These are phyloP conservation scores for Schizaphis graminum DNA, from an alignment of 2,888 invertebrate species.

Conservation along the genomic window DNA sequence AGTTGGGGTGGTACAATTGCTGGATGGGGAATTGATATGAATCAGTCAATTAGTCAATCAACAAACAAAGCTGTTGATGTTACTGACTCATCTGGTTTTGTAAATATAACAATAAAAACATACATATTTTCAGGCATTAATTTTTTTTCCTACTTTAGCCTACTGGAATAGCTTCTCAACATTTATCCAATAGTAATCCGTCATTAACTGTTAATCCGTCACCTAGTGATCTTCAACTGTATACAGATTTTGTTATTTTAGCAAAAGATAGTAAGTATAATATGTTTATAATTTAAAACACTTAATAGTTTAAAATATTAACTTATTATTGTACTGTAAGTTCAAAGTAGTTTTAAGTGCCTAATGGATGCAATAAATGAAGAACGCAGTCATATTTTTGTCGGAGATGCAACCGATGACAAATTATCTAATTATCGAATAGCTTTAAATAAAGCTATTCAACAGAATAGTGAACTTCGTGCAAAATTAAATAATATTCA, in stretches of 20 bases:
- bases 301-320: slow-evolving; percentile 37
- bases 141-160: slow-evolving; percentile 26
- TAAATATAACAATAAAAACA: slow-evolving; percentile 30
- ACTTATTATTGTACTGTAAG: slow-evolving; percentile 8
- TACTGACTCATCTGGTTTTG: slow-evolving; percentile 51
- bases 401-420: slow-evolving; percentile 51
- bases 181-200: slow-evolving; percentile 69
- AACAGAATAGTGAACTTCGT: slow-evolving; percentile 83
- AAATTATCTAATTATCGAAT: slow-evolving; percentile 60
- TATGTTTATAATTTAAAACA: slow-evolving; percentile 3
- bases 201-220: slow-evolving; percentile 70
- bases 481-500: slow-evolving; percentile 76
- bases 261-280: slow-evolving; percentile 77
- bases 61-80: slow-evolving; percentile 52
- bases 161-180: slow-evolving; percentile 47
- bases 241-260: slow-evolving; percentile 79
- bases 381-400: slow-evolving; percentile 54
- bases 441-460: slow-evolving; percentile 73
- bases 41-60: slow-evolving; percentile 49
- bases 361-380: slow-evolving; percentile 59
- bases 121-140: background rate
- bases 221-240: slow-evolving; percentile 71
- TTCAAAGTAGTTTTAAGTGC: slow-evolving; percentile 60
- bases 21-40: slow-evolving; percentile 67
- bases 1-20: slow-evolving; percentile 67